Conservation (phyloP, 2,888 invertebrate genomes). For the Tipula helvola region DNA sequence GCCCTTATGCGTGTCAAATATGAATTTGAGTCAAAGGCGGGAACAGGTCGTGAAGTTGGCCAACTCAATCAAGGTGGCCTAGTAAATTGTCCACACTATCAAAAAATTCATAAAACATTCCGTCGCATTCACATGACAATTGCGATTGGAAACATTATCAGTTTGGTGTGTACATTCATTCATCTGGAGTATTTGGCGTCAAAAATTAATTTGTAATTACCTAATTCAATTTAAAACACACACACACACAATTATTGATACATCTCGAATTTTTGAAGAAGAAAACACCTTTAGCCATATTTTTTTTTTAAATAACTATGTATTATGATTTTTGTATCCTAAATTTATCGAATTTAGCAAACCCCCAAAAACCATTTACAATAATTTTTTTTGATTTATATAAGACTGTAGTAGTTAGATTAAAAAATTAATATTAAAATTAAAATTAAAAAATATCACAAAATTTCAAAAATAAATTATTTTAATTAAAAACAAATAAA, state of each 20-base stretch:
- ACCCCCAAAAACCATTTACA: background rate
- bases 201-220: constrained; percentile 30
- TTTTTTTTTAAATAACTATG: background rate
- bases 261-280: background rate
- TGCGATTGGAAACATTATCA: constrained; percentile 66
- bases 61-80: constrained; percentile 53
- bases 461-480: background rate
- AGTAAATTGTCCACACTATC: constrained; percentile 65
- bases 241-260: background rate
- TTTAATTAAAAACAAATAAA: background rate
- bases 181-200: constrained; percentile 53
- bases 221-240: background rate
- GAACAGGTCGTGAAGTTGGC: constrained; percentile 69
- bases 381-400: background rate
- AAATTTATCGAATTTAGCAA: background rate
- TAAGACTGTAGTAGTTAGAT: background rate
- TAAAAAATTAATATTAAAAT: background rate
- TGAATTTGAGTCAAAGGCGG: constrained; percentile 59
- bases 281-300: background rate
- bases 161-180: constrained; percentile 51
- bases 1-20: constrained; percentile 61
- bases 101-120: constrained; percentile 60
- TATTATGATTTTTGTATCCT: background rate
- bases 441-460: background rate
- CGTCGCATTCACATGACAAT: constrained; percentile 63